phyloP scores from a whole-genome alignment of 2,888 invertebrate species.

The Hydrotaea diabolus region DNA sequence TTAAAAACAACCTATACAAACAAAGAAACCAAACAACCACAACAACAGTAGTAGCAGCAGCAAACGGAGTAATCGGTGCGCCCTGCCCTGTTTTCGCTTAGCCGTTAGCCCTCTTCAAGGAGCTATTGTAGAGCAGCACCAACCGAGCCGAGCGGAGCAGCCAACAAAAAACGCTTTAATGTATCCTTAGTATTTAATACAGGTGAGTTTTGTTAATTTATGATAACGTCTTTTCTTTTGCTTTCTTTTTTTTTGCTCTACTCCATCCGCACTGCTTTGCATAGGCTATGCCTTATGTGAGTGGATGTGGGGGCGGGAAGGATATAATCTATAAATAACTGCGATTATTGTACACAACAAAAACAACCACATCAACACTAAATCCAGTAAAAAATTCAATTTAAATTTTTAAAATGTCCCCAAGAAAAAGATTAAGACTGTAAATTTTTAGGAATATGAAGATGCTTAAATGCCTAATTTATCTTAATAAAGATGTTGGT shows the following conservation, averaged over 20 bases:
- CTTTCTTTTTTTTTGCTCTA: too few species aligned
- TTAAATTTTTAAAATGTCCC: too few species aligned
- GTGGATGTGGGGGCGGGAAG: background rate
- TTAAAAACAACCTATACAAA: too few species aligned
- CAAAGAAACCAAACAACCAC: too few species aligned
- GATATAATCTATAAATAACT: slow-evolving; percentile 8
- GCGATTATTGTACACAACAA: background rate
- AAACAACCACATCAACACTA: too few species aligned
- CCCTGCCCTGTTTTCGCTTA: slow-evolving; percentile 20
- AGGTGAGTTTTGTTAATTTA: slow-evolving; percentile 59
- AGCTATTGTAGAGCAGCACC: slow-evolving; percentile 33
- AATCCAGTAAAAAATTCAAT: too few species aligned
- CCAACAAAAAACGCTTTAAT: slow-evolving; percentile 61
- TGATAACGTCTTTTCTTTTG: slow-evolving; percentile 8
- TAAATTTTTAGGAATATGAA: too few species aligned
- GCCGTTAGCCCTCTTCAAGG: slow-evolving; percentile 42
- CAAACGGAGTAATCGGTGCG: background rate
- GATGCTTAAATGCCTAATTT: too few species aligned
- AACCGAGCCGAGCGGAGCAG: background rate
- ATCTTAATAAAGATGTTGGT: too few species aligned
- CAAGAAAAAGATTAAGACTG: too few species aligned
- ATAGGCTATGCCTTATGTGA: too few species aligned
- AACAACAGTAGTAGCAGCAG: slow-evolving; percentile 7
- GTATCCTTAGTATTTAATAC: slow-evolving; percentile 67
- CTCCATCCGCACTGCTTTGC: background rate